These are phyloP conservation scores for Apotomis capreana DNA, from an alignment of 2,888 invertebrate species.

Conservation along the genomic window DNA sequence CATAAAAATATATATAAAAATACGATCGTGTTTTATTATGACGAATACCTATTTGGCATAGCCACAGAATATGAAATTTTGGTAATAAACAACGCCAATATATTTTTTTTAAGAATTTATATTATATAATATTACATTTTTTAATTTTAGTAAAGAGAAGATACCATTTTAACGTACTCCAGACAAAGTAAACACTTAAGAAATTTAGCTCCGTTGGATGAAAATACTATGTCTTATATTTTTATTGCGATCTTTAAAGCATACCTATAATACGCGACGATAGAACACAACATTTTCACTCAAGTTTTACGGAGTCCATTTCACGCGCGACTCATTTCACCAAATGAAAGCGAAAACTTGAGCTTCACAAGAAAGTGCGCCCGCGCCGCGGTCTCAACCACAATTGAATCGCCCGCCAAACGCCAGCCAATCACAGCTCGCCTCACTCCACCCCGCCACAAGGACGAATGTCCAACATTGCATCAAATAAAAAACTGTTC, in stretches of 20 bases:
- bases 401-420: constrained; percentile 77
- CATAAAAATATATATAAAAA: no score
- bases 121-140: no score
- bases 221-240: no score
- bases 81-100: no score
- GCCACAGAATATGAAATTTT: no score
- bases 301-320: constrained; percentile 47
- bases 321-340: constrained; percentile 65
- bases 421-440: constrained; percentile 63
- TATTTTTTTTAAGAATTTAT: no score
- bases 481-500: constrained; percentile 56
- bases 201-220: no score
- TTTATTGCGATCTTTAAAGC: background rate
- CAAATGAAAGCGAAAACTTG: constrained; percentile 75
- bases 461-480: constrained; percentile 64
- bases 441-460: constrained; percentile 62
- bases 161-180: no score
- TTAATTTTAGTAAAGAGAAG: no score
- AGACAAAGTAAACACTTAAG: no score
- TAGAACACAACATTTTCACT: constrained; percentile 49
- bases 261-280: constrained; percentile 53
- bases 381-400: constrained; percentile 62
- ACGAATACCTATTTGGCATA: no score
- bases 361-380: constrained; percentile 75
- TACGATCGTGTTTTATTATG: no score